Base-by-base conservation (phyloP, 64 coral and sea anemone species). In the Porites lutea region DNA sequence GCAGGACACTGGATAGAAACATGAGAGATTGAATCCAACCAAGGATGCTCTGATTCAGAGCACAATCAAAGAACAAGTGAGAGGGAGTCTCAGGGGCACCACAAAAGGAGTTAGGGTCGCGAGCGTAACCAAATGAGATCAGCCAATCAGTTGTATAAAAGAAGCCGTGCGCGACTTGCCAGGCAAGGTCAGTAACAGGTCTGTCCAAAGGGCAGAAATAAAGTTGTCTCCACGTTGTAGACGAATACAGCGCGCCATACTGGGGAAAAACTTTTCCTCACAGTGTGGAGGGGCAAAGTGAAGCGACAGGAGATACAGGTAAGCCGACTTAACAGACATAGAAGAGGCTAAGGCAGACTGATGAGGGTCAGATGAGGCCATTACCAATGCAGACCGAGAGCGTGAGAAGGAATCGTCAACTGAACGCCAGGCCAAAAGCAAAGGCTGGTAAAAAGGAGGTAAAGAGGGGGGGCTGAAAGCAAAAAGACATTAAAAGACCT, bases 181-280 rank as follows among this genome's bases (percentile, higher is more conserved):
- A 8, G 74, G 86, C 13, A 0, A 90, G 48, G 20, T 90, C 88
- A 15, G 51, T 75, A 60, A 61, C 86, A 6, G 69, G 86, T 1
- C 86, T 46, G 57, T 81, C 88, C 6, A 72, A 7, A 13, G 59
- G 0, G 4, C 27, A 37, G 27, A 37, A 37, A 37, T 37, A 37
- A 1, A 37, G 27, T 37, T 37, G 27, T 37, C 27, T 16, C 65
- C 88, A 81, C 0, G 88, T 90, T 1, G 66, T 21, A 2, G 50
- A 13, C 88, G 77, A 90, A 19, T 90, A 72, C 0, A 90, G 10
- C 0, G 16, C 0, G 3, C 59, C 88, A 68, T 66, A 89, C 3
- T 16, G 2, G 74, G 55, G 0, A 3, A 8, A n/a, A 89, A 76
- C 57, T 78, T 74, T 2, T 3, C 13, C 0, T 4, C 2, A 50